These are phyloP conservation scores for Leptopterna dolabrata DNA, from an alignment of 2,888 invertebrate species.

Conservation along the genomic window DNA sequence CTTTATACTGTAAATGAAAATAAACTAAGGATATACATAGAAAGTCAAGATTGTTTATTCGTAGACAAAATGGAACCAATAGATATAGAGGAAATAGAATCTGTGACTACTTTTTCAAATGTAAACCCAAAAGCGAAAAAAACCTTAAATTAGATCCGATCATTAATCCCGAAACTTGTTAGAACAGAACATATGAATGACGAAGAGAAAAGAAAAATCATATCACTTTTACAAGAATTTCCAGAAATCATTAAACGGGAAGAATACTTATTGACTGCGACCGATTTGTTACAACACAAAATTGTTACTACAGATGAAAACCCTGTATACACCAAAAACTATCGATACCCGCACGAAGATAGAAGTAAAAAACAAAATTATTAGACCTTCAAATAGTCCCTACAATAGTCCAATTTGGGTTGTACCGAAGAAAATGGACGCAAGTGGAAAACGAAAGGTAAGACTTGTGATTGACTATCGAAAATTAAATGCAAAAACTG, in stretches of 20 bases:
- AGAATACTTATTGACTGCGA: constrained; percentile 5
- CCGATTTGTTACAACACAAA: constrained; percentile 50
- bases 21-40: neutral
- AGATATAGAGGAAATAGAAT: too few relatives aligned
- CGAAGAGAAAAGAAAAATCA: constrained; percentile 24
- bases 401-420: too few relatives aligned
- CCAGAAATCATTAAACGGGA: constrained; percentile 49
- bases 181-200: constrained; percentile 42
- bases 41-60: neutral
- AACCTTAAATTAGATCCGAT: too few relatives aligned
- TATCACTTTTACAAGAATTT: constrained; percentile 7
- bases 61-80: too few relatives aligned
- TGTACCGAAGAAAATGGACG: constrained; percentile 48
- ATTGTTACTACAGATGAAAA: constrained; percentile 51
- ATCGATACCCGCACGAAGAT: constrained; percentile 36
- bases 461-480: constrained; percentile 53
- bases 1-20: neutral
- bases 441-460: constrained; percentile 43
- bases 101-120: too few relatives aligned
- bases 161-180: too few relatives aligned
- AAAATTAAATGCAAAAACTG: constrained; percentile 40
- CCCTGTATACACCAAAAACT: too few relatives aligned
- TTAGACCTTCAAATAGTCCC: constrained; percentile 38
- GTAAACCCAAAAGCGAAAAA: too few relatives aligned
- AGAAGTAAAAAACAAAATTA: constrained; percentile 54